Base-by-base conservation (phyloP, 2,888 invertebrate genomes). In the Mamestra brassicae region DNA sequence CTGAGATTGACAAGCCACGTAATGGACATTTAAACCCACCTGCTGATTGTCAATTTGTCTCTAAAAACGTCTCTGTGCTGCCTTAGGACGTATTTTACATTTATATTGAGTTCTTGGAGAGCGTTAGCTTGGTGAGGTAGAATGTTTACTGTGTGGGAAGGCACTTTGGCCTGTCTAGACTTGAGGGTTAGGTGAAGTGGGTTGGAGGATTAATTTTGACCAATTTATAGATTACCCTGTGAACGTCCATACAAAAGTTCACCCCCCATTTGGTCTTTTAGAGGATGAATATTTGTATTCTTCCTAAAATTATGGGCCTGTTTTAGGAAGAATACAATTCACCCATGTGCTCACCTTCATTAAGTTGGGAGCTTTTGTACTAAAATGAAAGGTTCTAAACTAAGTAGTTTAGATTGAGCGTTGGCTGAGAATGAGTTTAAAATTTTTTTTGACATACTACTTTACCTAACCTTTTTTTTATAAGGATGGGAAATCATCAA, bases 41-140 rank as follows among this genome's bases (percentile, higher is more conserved):
- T 81, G 71, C 85, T 88, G 89, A 91, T 92, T 90, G 90, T 72
- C 91, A 91, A 91, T 91, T 92, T 91, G 89, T 91, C 88, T 84
- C 67, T 67, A 80, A 80, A 79, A 76, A 74, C 70, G 64, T 69
- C 63, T 78, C 63, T 45, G 47, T 66, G 65, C 47, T 52, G 63
- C 72, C 63, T 70, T 54, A 67, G 38, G 36, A 63, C 62, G 68
- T 74, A 76, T 70, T 81, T 85, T 80, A 81, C 76, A 85, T 85
- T 76, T 86, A 84, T 85, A 84, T 84, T 81, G 63, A 70, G 64
- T 71, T 61, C 75, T 87, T 74, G 58, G 52, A 17, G 47, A 26
- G n/a, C 52, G 10, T 52, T 66, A 60, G 50, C 42, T 67, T 76
- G 38, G 65, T 72, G 70, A 70, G 17, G 66, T 64, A 45, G 70